These are phyloP conservation scores for Calliphora vicina DNA, from an alignment of 1,140 invertebrate genomes.

Conservation along the genomic window DNA sequence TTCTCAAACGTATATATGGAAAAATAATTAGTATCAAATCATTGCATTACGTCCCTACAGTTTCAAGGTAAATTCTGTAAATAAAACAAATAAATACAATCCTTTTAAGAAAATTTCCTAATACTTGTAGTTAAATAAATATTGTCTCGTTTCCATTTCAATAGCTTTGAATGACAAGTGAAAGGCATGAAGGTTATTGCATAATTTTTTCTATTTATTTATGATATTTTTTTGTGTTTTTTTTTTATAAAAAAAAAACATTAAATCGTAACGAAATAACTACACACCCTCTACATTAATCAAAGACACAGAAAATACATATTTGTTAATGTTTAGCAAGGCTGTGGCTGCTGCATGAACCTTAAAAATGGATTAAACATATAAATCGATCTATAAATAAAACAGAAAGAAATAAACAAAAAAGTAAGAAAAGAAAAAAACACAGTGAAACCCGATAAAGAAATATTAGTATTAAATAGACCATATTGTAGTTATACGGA, in stretches of 20 bases:
- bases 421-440: no score
- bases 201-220: background rate
- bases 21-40: no score
- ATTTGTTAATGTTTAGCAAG: background rate
- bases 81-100: no score
- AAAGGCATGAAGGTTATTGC: constrained; percentile 23
- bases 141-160: background rate
- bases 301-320: background rate
- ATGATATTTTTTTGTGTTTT: background rate
- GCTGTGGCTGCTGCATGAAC: background rate
- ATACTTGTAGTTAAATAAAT: background rate
- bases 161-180: constrained; percentile 11
- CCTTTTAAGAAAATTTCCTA: background rate
- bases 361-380: constrained; percentile 1
- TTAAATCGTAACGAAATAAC: background rate
- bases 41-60: no score
- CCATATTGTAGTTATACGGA: no score
- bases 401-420: no score
- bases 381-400: constrained; percentile 24
- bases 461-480: background rate
- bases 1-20: no score
- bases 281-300: background rate
- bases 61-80: no score
- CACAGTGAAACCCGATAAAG: background rate
- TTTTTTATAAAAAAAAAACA: background rate